These are phyloP conservation scores for Salvelinus alpinus DNA, from an alignment of 2,113 vertebrate species.

Conservation along the genomic window DNA sequence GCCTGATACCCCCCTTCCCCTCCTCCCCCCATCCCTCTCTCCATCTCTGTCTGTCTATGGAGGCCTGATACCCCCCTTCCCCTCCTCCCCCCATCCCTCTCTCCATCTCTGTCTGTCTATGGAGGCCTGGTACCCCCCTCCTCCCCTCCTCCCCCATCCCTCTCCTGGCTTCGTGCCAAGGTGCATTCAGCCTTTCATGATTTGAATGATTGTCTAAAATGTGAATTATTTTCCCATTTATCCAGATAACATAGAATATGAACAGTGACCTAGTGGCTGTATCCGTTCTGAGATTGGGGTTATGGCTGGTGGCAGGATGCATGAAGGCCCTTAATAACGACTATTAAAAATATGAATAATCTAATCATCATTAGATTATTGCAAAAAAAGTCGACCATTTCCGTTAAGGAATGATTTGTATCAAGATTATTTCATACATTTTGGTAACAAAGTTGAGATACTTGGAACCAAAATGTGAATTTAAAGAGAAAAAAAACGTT, in stretches of 20 bases:
- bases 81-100: not conserved
- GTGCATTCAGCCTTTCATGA: constrained; percentile 50
- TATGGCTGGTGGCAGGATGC: constrained; percentile 29
- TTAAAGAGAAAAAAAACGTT: not conserved
- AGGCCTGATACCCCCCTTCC: not conserved
- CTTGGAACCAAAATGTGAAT: not conserved
- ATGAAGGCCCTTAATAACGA: constrained; percentile 8
- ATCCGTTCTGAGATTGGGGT: constrained; percentile 34
- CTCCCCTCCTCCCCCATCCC: not conserved
- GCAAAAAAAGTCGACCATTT: not conserved
- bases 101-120: constrained; percentile 40
- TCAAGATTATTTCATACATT: too few species aligned
- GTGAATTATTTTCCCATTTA: constrained; percentile 58
- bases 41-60: constrained; percentile 42
- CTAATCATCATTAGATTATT: not conserved
- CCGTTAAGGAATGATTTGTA: not conserved
- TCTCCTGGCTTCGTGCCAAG: constrained; percentile 49
- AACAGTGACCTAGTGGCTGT: constrained; percentile 46
- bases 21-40: not conserved
- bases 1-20: not conserved
- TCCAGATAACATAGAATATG: constrained; percentile 41
- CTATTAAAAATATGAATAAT: not conserved
- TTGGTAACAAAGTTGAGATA: not conserved
- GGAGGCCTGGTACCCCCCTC: not conserved
- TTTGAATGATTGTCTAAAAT: constrained; percentile 57